Conservation (phyloP, 2,113 vertebrate species). For the Hippocampus guttulatus region DNA sequence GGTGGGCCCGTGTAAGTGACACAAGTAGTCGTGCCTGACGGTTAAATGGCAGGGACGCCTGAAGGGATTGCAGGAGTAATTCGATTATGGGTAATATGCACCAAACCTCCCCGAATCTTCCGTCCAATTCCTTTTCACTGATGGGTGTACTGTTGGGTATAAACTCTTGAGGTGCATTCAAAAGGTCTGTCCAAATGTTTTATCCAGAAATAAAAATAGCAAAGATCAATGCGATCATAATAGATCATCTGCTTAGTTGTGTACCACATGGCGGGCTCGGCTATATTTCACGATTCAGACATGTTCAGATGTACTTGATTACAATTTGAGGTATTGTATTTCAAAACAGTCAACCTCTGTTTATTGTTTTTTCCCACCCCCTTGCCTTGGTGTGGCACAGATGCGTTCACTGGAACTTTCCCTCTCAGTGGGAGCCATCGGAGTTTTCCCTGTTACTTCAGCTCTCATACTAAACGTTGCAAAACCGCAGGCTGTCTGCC, state of each 20-base stretch:
- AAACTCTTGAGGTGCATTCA: conserved; percentile 11
- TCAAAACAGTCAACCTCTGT: conserved; percentile 20
- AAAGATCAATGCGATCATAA: neutral
- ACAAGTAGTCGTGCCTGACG: conserved; percentile 45
- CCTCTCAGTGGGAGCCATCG: conserved; percentile 19
- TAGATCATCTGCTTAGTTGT: conserved; percentile 5
- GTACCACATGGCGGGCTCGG: neutral
- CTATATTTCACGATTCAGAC: neutral
- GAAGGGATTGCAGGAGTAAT: conserved; percentile 56
- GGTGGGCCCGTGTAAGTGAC: conserved; percentile 44
- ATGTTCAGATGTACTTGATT: neutral
- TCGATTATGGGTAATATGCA: conserved; percentile 60
- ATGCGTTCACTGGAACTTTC: conserved; percentile 11
- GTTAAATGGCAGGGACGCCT: conserved; percentile 39
- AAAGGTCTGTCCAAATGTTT: neutral
- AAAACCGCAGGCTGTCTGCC: conserved; percentile 21
- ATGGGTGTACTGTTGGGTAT: conserved; percentile 18
- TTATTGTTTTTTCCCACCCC: conserved; percentile 22
- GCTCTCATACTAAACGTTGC: conserved; percentile 30
- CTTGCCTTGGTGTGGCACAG: conserved; percentile 14
- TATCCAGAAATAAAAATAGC: neutral
- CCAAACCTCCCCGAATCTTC: conserved; percentile 47
- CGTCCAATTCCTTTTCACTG: conserved; percentile 41
- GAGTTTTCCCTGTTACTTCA: conserved; percentile 28
- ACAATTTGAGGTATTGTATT: conserved; percentile 16